Evolutionary conservation across 2,113 vertebrate species (phyloP).

Genomic region (Pollachius pollachius): DNA sequence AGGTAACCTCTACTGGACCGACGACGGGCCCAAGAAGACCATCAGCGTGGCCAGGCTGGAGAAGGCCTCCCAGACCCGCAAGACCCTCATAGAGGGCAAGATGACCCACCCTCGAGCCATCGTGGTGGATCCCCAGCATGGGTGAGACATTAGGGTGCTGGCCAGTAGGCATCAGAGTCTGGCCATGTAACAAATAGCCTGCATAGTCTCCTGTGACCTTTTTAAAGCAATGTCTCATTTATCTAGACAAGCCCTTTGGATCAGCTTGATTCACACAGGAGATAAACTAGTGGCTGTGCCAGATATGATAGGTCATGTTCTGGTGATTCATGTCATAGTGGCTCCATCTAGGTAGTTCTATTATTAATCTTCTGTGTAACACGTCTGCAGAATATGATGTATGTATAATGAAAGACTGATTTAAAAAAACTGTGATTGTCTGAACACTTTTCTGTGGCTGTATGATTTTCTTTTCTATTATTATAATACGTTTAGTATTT

Average conservation of each 20-base stretch:
- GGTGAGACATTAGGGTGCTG: conserved; percentile 71
- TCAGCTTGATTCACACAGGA: neutral
- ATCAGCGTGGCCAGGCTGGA: conserved; percentile 93
- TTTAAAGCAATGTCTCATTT: neutral
- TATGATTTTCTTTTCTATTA: too few relatives aligned
- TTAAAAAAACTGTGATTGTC: too few relatives aligned
- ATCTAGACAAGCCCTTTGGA: neutral
- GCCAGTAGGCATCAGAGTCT: neutral
- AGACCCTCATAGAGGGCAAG: conserved; percentile 92
- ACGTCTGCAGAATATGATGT: too few relatives aligned
- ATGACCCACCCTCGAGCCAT: conserved; percentile 96
- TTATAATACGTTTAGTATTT: too few relatives aligned
- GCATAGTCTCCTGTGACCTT: neutral
- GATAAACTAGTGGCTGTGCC: neutral
- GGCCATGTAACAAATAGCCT: neutral
- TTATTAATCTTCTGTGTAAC: too few relatives aligned
- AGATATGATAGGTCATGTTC: neutral
- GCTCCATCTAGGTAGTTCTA: too few relatives aligned
- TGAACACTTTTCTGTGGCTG: too few relatives aligned
- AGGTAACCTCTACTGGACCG: conserved; percentile 95
- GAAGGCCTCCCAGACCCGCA: conserved; percentile 90
- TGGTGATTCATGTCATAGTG: too few relatives aligned
- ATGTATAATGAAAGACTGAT: too few relatives aligned
- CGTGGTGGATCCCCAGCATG: conserved; percentile 91
- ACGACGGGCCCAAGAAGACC: conserved; percentile 95